These are phyloP conservation scores for Drosophila equinoxialis DNA, from an alignment of 1,140 invertebrate genomes.

Conservation along the genomic window DNA sequence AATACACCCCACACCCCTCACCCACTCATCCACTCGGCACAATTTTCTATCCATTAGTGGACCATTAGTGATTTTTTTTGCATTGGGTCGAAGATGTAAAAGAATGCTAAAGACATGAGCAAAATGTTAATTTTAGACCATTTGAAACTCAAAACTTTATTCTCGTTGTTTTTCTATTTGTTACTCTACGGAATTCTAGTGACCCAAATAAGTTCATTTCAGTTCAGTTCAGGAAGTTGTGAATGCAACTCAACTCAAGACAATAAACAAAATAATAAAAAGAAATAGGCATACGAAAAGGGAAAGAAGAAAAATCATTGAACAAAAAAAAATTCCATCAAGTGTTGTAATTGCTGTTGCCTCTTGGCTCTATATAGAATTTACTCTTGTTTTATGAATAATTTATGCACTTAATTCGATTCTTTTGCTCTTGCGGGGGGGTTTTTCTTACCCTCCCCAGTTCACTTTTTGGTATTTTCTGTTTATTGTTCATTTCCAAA, in stretches of 20 bases:
- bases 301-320: neutral
- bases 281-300: neutral
- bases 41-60: neutral
- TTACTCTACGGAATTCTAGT: constrained; percentile 1
- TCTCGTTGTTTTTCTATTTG: neutral
- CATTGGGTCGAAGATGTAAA: neutral
- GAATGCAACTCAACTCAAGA: constrained; percentile 12
- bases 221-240: constrained; percentile 9
- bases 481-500: constrained; percentile 13
- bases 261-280: constrained; percentile 14
- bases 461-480: neutral
- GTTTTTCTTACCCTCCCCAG: neutral
- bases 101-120: neutral
- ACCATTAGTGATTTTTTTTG: neutral
- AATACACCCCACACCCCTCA: neutral
- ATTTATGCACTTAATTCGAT: constrained; percentile 78
- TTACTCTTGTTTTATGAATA: constrained; percentile 64
- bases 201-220: constrained; percentile 9
- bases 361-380: constrained; percentile 18
- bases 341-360: constrained; percentile 37
- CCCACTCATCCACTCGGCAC: no score
- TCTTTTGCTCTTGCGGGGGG: constrained; percentile 66
- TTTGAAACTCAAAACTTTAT: constrained; percentile 6
- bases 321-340: neutral
- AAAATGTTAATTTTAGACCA: constrained; percentile 4